Evolutionary conservation across 2,888 invertebrate species (phyloP), one percentile per base, ranked within the genome.

Genomic region (Aradus depressus): DNA sequence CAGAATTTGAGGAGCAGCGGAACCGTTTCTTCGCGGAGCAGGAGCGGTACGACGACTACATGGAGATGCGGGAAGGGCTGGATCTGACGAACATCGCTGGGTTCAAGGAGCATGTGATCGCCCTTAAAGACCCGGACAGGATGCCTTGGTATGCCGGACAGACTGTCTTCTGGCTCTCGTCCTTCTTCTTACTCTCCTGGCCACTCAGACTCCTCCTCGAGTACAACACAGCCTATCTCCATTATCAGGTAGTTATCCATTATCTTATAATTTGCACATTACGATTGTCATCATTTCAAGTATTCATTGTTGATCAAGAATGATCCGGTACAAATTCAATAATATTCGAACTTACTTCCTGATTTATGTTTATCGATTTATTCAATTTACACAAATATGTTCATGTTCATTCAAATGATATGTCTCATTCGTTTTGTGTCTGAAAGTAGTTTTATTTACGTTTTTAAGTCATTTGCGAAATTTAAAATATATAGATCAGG

Each of bases 61-160:
- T 86, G 81, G 86, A 88, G 68, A 85, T 84, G 75, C 70, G 81
- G 2, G 86, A 87, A 64, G 85, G 86, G 0, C 70, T 87, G 56
- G 86, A 86, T 63, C 71, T 87, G 18, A 75, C 79, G 12, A 79
- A 78, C 61, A 75, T 78, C 56, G 71, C 70, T 56, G 71, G 72
- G 4, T 75, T 75, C 61, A 73, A 73, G 58, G 75, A 75, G 63
- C 72, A 73, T 58, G 72, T 75, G 70, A 72, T 72, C 10, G 70
- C 72, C 4, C 71, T 71, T 59, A 65, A 69, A 1, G 69, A 69
- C 56, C 67, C 69, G 1, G 67, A 69, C 54, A 63, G 64, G 25
- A 62, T 63, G 22, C 78, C 80, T 1, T 80, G 80, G 80, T 79
- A 78, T 62, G 75, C 81, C 2, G 79, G 80, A 43, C 79, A 80